Evolutionary conservation across 2,113 vertebrate species (phyloP), one percentile per base, ranked within the genome.

Genomic region (Carollia perspicillata): DNA sequence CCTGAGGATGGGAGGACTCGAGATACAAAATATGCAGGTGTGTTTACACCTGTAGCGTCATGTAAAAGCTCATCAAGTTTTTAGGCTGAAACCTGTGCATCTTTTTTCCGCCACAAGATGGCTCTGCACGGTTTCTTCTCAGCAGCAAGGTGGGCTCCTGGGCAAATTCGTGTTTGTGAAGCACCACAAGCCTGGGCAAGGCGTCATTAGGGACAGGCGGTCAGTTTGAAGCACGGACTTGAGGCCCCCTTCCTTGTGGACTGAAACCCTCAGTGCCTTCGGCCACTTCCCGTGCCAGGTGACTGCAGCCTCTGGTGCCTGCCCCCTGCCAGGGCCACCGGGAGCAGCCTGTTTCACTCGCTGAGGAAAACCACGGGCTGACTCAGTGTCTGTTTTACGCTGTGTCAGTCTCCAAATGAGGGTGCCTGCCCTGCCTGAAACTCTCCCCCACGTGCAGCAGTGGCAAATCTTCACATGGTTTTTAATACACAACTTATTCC

Each of bases 21-120:
- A 51, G 80, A 47, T 16, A 42, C 60, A 66, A 53, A 84, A 35
- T 23, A 26, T 80, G 89, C 89, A 90, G 60, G 72, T 66, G 66
- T 63, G 16, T 63, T 86, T 30, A 71, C 74, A 95, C 83, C 83
- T n/a, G 68, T 28, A 10, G 35, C n/a, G 69, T 22, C 77, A 3
- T 33, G 60, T 77, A 81, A 85, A 91, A 20, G n/a, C 51, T 51
- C 12, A 7, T 60, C 0, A 16, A 40, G 79, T 9, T 30, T 40
- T 58, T 7, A 14, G 5, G 12, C n/a, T 2, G 72, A 69, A 55
- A 66, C 2, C 28, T 53, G 53, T 53, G 11, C 7, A 11, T n/a
- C 28, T 1, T 88, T 94, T 69, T 92, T 18, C 86, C 68, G 97
- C 98, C 98, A 98, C 98, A 95, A 98, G 98, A 92, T 98, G 98